A percentile compares a stretch with the other conserved stretches of the same genome.
Evolutionary conservation across 2,888 invertebrate genomes (phyloP).

Genomic region (Eristalinus aeneus): DNA sequence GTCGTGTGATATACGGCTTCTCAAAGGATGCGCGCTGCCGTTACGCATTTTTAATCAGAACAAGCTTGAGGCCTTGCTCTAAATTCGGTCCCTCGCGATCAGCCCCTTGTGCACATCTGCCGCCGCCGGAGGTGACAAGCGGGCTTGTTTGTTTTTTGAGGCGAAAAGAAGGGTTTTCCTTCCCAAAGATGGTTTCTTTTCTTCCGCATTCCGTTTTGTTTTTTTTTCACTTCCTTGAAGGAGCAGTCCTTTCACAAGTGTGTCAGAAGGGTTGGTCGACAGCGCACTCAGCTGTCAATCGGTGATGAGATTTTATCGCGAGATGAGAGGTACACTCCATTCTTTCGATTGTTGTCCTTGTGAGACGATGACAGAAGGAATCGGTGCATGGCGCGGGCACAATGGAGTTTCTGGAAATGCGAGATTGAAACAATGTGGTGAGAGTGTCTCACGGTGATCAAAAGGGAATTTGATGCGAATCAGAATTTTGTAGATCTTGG

Average conservation of each 20-base stretch:
- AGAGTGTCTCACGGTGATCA: not conserved
- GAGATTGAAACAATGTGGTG: not conserved
- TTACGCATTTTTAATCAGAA: conserved; percentile 61
- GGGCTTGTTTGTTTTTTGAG: conserved; percentile 7
- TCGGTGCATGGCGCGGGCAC: not conserved
- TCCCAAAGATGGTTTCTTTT: conserved; percentile 14
- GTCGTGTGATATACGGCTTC: conserved; percentile 50
- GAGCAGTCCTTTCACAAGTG: conserved; percentile 16
- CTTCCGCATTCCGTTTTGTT: conserved; percentile 11
- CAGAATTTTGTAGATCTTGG: not conserved
- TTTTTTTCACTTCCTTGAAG: not conserved
- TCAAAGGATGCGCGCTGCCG: conserved; percentile 41
- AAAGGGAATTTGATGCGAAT: not conserved
- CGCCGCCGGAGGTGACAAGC: conserved; percentile 1
- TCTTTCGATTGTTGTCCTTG: not conserved
- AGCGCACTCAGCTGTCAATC: conserved; percentile 32
- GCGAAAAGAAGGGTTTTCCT: conserved; percentile 38
- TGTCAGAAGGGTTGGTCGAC: conserved; percentile 8
- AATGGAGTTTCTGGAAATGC: not conserved
- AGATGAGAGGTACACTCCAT: not conserved
- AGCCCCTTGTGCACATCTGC: conserved; percentile 27
- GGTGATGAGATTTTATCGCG: conserved; percentile 38
- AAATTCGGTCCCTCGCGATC: conserved; percentile 35
- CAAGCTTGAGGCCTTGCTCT: conserved; percentile 27
- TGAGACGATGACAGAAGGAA: not conserved